Conservation (phyloP, 2,888 invertebrate species). For the Eremobia ochroleuca region DNA sequence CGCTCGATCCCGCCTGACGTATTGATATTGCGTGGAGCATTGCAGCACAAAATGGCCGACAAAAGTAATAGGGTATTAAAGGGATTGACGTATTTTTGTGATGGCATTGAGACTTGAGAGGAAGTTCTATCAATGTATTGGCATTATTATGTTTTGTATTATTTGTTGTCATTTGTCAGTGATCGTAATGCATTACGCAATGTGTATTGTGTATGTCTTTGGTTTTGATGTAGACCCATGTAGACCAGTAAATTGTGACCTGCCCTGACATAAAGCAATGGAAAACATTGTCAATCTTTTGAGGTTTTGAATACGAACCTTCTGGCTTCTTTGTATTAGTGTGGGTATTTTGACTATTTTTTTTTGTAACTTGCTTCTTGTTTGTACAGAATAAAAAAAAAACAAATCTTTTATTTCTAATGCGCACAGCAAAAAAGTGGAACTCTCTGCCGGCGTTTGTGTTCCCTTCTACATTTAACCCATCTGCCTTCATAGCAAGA, state of each 20-base stretch:
- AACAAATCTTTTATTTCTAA: no score
- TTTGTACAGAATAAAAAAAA: no score
- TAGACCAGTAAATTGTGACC: no score
- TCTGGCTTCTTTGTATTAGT: no score
- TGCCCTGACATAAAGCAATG: no score
- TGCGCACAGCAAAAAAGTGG: no score
- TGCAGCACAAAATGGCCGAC: slow-evolving; percentile 32
- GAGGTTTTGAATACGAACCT: no score
- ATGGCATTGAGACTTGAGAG: neutral
- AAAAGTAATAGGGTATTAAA: slow-evolving; percentile 28
- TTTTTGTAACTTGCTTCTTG: no score
- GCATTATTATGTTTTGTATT: neutral
- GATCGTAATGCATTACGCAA: neutral
- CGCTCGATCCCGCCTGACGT: slow-evolving; percentile 40
- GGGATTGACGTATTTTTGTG: slow-evolving; percentile 21
- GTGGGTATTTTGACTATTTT: no score
- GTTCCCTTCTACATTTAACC: neutral
- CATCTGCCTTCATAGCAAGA: neutral
- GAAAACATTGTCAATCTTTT: no score
- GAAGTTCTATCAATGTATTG: neutral
- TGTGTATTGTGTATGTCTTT: neutral
- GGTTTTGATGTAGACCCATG: neutral
- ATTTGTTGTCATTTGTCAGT: neutral
- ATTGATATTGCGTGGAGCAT: slow-evolving; percentile 37
- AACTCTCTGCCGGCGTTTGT: no score